Base-by-base conservation (phyloP, 2,113 vertebrate species). In the Progne subis region DNA sequence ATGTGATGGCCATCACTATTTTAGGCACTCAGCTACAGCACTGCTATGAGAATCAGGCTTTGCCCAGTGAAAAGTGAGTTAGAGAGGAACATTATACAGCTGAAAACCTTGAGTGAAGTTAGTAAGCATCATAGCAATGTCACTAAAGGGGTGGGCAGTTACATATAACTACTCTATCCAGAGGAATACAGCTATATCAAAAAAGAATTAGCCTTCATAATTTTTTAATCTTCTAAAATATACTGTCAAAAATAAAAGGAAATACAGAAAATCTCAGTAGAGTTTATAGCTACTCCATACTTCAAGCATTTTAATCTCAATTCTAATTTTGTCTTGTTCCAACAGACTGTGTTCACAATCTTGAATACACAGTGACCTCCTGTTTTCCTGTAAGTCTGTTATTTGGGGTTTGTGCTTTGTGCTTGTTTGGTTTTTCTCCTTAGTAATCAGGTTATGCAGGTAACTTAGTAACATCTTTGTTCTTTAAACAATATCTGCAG, bases 211-310 rank as follows among this genome's bases (percentile, higher is more conserved):
- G 5, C 12, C 19, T 14, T 24, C 26, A 32, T 32, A 1, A 8
- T 37, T 57, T 59, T 52, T 64, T 29, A 24, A 6, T 78, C 14
- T 69, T 37, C 20, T 57, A 34, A 78, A 94, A 79, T 29, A 31
- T 12, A 24, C 19, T 63, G 9, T 49, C 31, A 78, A 12, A 28
- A 39, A 50, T n/a, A 64, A n/a, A 76, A 76, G 9, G 9, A 43
- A 12, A 52, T 44, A 21, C 10, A 49, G 23, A 34, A 16, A 64
- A 69, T 44, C 21, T 69, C 21, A 37, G 5, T 16, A 52, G 19
- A 60, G 2, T 1, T 71, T n/a, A n/a, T 47, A 37, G 5, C 9
- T 63, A 7, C 6, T 63, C 11, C 5, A 17, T 44, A 26, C 0
- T 77, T 14, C 9, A 53, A 18, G 12, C 2, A 59, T 39, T 80